phyloP scores from a whole-genome alignment of 2,113 vertebrate genomes.

The Syrmaticus mikado region DNA sequence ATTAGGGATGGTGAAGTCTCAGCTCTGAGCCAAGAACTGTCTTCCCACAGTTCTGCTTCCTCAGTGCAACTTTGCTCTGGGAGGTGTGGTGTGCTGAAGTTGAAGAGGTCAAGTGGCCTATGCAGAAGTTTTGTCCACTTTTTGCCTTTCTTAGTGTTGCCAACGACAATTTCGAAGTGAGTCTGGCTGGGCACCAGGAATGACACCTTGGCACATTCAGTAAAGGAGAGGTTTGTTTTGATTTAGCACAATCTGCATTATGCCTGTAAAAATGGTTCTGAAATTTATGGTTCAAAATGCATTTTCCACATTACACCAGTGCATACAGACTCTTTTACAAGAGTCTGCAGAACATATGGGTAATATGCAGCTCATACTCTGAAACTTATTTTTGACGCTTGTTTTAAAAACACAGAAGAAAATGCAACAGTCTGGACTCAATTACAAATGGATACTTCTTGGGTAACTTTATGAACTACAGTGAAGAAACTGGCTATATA shows the following conservation, averaged over 20 bases:
- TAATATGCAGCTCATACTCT: not conserved
- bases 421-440: not conserved
- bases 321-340: not conserved
- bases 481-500: not conserved
- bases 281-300: not conserved
- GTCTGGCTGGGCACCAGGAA: not conserved
- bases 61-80: not conserved
- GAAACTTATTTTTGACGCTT: not conserved
- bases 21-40: accelerated
- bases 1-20: not conserved
- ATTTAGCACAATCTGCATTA: not conserved
- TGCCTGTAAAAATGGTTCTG: not conserved
- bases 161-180: not conserved
- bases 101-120: not conserved
- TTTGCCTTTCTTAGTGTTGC: not conserved
- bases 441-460: not conserved
- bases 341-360: not conserved
- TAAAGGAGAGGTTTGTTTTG: not conserved
- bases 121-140: not conserved
- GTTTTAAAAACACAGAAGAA: not conserved
- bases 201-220: not conserved
- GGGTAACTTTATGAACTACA: not conserved
- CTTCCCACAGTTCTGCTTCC: not conserved
- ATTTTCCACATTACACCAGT: not conserved
- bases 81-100: not conserved